phyloP scores from a whole-genome alignment of 2,113 vertebrate genomes.

The Corythornis cristatus region DNA sequence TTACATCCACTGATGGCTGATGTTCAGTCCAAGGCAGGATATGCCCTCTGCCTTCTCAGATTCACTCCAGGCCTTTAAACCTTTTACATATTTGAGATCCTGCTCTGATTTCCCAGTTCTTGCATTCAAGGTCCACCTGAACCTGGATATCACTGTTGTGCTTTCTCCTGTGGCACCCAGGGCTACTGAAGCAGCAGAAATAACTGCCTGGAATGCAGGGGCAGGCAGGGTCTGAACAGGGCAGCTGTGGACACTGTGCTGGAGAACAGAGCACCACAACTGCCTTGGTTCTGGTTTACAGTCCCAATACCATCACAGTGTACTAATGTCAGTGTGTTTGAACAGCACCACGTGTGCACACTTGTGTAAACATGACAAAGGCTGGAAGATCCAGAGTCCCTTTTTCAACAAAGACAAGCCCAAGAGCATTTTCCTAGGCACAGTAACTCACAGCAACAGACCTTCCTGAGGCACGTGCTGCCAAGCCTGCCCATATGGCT shows the following conservation, averaged over 20 bases:
- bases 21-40: not conserved
- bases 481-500: fast-evolving
- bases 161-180: not conserved
- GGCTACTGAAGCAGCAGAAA: not conserved
- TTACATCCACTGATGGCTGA: not conserved
- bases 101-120: fast-evolving
- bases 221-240: not conserved
- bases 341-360: fast-evolving
- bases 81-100: not conserved
- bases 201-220: not conserved
- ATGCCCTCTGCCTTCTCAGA: not conserved
- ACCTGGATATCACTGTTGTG: not conserved
- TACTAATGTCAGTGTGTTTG: fast-evolving
- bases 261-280: not conserved
- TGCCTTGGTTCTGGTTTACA: not conserved
- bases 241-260: not conserved
- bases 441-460: not conserved
- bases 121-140: not conserved
- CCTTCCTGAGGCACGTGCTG: not conserved
- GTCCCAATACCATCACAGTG: not conserved
- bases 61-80: not conserved
- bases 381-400: not conserved
- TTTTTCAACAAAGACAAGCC: not conserved
- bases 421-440: not conserved
- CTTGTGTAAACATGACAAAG: fast-evolving